These are phyloP conservation scores for Acholoe squamosa DNA, from an alignment of 2,888 invertebrate species.

Conservation along the genomic window DNA sequence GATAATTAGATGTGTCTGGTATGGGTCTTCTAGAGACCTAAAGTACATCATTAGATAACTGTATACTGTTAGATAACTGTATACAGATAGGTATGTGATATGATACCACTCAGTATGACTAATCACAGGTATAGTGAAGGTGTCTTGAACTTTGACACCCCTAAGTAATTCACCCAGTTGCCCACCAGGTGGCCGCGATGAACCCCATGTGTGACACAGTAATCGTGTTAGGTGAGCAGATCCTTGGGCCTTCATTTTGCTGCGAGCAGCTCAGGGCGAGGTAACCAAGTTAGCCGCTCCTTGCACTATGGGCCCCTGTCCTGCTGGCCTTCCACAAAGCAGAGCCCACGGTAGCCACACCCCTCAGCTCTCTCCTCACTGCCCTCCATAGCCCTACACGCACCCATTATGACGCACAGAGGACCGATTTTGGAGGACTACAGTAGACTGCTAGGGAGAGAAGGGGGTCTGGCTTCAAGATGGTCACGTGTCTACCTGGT, in stretches of 20 bases:
- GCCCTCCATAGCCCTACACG: not conserved
- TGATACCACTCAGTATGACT: too few species aligned
- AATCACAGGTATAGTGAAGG: not conserved
- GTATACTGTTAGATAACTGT: too few species aligned
- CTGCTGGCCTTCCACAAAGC: constrained; percentile 22
- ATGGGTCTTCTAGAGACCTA: too few species aligned
- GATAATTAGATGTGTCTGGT: too few species aligned
- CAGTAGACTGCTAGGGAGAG: not conserved
- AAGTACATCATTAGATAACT: too few species aligned
- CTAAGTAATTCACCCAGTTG: constrained; percentile 15
- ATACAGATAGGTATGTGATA: too few species aligned
- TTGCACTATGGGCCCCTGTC: constrained; percentile 19
- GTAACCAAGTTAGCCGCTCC: constrained; percentile 39
- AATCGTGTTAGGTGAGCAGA: constrained; percentile 51
- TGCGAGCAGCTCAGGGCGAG: constrained; percentile 17
- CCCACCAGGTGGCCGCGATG: constrained; percentile 35
- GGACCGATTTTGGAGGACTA: not conserved
- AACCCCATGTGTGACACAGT: constrained; percentile 43
- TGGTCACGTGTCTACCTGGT: constrained; percentile 43
- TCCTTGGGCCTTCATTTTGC: constrained; percentile 46
- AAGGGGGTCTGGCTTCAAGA: not conserved
- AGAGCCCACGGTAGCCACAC: not conserved
- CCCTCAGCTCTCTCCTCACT: not conserved
- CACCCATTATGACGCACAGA: not conserved
- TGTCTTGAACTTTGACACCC: constrained; percentile 14